Evolutionary conservation across 2,888 invertebrate genomes (phyloP).

Genomic region (Andrena fulva): DNA sequence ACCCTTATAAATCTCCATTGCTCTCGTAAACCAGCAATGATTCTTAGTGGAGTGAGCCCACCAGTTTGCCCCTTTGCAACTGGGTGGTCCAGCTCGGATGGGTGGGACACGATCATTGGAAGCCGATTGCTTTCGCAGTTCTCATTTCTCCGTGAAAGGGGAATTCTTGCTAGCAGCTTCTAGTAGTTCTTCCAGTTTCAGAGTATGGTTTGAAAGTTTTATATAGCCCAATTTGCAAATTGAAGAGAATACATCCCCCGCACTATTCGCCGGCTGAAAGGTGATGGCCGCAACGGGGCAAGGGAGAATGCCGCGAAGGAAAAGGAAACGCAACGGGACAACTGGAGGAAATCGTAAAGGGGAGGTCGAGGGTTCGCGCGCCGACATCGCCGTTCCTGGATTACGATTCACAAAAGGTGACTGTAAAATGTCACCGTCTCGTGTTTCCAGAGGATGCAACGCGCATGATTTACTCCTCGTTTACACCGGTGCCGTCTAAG

Average conservation of each 20-base stretch:
- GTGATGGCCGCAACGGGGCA: neutral
- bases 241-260: neutral
- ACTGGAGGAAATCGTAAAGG: constrained; percentile 55
- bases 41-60: constrained; percentile 15
- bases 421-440: constrained; percentile 72
- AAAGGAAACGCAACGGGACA: constrained; percentile 27
- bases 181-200: neutral
- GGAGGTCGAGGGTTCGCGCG: constrained; percentile 63
- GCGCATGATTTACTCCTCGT: constrained; percentile 52
- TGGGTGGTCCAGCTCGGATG: neutral
- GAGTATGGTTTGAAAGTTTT: neutral
- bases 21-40: constrained; percentile 34
- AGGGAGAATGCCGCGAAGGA: constrained; percentile 7
- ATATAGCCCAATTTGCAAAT: neutral
- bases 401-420: constrained; percentile 73
- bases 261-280: no score
- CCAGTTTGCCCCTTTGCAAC: constrained; percentile 18
- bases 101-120: neutral
- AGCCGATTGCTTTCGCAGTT: constrained; percentile 8
- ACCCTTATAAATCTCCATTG: constrained; percentile 56
- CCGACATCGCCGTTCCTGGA: constrained; percentile 67
- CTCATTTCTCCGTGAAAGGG: neutral
- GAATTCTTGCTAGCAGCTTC: neutral
- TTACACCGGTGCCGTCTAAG: constrained; percentile 14
- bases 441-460: constrained; percentile 51